These are phyloP conservation scores for Sinella curviseta DNA, from an alignment of 1,140 invertebrate genomes.

Conservation along the genomic window DNA sequence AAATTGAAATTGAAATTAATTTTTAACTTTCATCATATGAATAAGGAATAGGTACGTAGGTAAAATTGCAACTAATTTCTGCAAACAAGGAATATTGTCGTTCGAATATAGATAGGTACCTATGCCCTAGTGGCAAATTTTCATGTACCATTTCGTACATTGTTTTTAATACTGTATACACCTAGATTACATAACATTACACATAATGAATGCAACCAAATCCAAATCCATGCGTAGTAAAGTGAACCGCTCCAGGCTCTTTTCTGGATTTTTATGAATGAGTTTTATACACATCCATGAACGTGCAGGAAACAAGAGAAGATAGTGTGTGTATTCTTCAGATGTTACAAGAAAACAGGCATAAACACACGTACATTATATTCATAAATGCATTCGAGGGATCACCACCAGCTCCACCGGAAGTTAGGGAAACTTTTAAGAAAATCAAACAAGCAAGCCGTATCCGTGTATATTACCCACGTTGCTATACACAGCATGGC, in stretches of 20 bases:
- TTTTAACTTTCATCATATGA: no score
- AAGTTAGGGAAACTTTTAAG: slow-evolving; percentile 27
- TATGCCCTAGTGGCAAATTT: slow-evolving; percentile 40
- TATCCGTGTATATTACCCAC: background rate
- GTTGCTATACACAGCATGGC: background rate
- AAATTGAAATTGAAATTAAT: no score
- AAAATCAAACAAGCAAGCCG: background rate
- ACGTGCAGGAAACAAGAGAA: slow-evolving; percentile 3
- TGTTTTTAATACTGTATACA: background rate
- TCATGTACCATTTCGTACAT: no score
- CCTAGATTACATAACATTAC: background rate
- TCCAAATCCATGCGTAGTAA: background rate
- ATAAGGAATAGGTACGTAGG: no score
- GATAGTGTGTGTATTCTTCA: background rate
- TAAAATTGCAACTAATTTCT: no score
- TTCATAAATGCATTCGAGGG: slow-evolving; percentile 4
- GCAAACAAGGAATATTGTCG: no score
- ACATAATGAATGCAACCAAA: no score
- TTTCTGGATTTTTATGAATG: slow-evolving; percentile 42
- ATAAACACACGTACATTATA: slow-evolving; percentile 1
- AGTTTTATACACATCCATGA: slow-evolving; percentile 27
- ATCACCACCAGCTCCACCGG: slow-evolving; percentile 34
- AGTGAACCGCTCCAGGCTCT: slow-evolving; percentile 35
- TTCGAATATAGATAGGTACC: no score
- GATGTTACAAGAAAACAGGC: background rate